Conservation (phyloP, 1,140 invertebrate species). For the Calliopsis andreniformis region DNA sequence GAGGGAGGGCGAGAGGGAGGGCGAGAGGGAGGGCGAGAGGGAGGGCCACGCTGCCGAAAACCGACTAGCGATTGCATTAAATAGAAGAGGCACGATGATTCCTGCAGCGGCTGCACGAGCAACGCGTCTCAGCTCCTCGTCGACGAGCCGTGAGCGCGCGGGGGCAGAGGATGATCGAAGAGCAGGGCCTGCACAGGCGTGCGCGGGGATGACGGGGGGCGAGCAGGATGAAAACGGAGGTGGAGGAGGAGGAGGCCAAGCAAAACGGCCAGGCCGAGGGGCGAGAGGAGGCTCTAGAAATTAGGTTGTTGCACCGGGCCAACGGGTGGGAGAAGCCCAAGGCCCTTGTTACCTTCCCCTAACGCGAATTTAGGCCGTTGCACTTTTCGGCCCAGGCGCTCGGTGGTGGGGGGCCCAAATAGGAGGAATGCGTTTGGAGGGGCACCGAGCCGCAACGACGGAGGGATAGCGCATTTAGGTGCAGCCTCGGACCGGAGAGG, state of each 20-base stretch:
- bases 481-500: constrained; percentile 64
- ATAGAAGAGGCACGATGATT: constrained; percentile 72
- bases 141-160: constrained; percentile 20
- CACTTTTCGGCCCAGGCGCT: constrained; percentile 78
- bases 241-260: constrained; percentile 40
- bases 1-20: background rate
- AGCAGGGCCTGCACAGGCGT: constrained; percentile 27
- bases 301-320: constrained; percentile 81
- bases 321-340: constrained; percentile 77
- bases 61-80: constrained; percentile 80
- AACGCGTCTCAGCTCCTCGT: constrained; percentile 49
- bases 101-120: constrained; percentile 51
- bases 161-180: constrained; percentile 48
- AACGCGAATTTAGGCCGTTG: constrained; percentile 81
- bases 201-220: constrained; percentile 33
- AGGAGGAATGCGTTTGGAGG: constrained; percentile 69
- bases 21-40: constrained; percentile 48
- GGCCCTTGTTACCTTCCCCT: constrained; percentile 79
- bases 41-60: constrained; percentile 76
- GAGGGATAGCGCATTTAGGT: constrained; percentile 76
- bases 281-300: constrained; percentile 78
- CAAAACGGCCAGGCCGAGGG: constrained; percentile 40
- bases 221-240: constrained; percentile 51
- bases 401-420: constrained; percentile 69
- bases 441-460: constrained; percentile 53